phyloP scores from a whole-genome alignment of 2,113 vertebrate genomes.

The Monarcha castaneiventris region DNA sequence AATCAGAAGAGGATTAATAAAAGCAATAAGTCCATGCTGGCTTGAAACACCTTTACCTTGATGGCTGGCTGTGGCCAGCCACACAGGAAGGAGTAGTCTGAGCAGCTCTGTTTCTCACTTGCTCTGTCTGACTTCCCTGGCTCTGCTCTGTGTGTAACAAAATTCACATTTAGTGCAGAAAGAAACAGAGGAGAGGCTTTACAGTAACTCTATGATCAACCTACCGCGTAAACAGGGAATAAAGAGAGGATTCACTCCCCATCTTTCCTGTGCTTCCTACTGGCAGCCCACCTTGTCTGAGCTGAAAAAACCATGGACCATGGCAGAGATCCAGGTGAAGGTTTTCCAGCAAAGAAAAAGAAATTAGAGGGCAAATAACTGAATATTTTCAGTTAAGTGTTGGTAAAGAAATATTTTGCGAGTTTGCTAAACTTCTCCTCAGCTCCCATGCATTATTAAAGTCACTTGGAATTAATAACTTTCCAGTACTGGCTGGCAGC shows the following conservation, averaged over 20 bases:
- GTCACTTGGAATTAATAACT: constrained; percentile 37
- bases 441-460: constrained; percentile 16
- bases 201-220: background rate
- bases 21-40: background rate
- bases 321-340: background rate
- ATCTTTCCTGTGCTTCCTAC: background rate
- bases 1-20: background rate
- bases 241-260: rapidly evolving
- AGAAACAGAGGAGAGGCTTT: background rate
- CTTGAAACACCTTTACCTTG: background rate
- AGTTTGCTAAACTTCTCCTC: constrained; percentile 18
- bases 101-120: background rate
- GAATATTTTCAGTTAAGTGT: background rate
- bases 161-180: background rate
- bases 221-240: background rate
- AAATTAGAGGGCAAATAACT: background rate
- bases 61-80: background rate
- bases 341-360: background rate
- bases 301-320: background rate
- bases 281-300: background rate
- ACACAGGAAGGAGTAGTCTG: background rate
- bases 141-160: background rate
- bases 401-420: constrained; percentile 8
- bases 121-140: background rate
- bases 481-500: constrained; percentile 29